A percentile compares a stretch with the other conserved stretches of the same genome.
Conservation (phyloP, 2,888 invertebrate genomes). For the Exephanes ischioxanthus region DNA sequence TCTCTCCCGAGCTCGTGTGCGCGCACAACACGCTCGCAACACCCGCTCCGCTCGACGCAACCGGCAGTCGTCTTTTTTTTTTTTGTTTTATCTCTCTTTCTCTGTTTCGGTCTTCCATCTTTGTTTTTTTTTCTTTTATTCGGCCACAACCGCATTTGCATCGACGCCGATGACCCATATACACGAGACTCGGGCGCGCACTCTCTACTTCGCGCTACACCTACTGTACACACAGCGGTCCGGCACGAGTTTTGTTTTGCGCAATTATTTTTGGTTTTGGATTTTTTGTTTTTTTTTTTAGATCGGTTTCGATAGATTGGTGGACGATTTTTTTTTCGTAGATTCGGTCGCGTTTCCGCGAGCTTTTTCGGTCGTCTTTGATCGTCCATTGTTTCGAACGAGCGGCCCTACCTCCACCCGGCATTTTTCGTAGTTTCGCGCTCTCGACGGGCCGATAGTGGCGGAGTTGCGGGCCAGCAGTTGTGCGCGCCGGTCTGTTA, state of each 20-base stretch:
- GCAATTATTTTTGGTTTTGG: not conserved
- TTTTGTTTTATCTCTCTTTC: slow-evolving; percentile 21
- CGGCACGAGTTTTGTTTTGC: not conserved
- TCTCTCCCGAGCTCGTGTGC: slow-evolving; percentile 39
- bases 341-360: not conserved
- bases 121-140: slow-evolving; percentile 61
- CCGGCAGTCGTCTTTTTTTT: slow-evolving; percentile 30
- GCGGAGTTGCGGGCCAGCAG: slow-evolving; percentile 51
- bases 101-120: slow-evolving; percentile 14
- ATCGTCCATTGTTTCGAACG: not conserved
- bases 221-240: slow-evolving; percentile 20
- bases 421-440: slow-evolving; percentile 65
- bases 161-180: slow-evolving; percentile 84
- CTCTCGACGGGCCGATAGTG: slow-evolving; percentile 62
- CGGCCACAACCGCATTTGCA: slow-evolving; percentile 81
- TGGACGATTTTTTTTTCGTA: not conserved
- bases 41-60: slow-evolving; percentile 53
- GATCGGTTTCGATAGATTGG: slow-evolving; percentile 9
- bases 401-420: slow-evolving; percentile 23
- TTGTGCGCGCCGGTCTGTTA: slow-evolving; percentile 67
- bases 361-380: slow-evolving; percentile 25
- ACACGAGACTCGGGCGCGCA: slow-evolving; percentile 73
- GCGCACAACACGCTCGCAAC: slow-evolving; percentile 56
- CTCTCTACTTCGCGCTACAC: slow-evolving; percentile 60
- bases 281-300: slow-evolving; percentile 19